Evolutionary conservation across 2,888 invertebrate genomes (phyloP), one percentile per base, ranked within the genome.

Genomic region (Hedychridium roseum): DNA sequence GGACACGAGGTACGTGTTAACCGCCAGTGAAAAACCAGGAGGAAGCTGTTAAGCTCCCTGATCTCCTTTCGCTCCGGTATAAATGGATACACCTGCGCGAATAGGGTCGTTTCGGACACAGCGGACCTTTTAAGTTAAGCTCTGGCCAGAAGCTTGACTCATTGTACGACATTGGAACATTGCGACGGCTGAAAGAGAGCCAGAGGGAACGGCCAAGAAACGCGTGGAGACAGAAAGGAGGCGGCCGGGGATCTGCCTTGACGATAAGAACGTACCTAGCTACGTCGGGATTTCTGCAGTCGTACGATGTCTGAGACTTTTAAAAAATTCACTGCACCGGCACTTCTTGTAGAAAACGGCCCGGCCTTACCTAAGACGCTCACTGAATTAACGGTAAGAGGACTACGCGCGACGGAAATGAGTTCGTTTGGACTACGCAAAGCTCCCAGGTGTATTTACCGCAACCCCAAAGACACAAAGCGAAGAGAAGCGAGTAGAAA

Each of bases 41-140:
- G 64, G 51, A 54, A 56, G 54, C 54, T 53, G 60, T 65, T 64
- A 64, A 64, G 57, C 55, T 54, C 37, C 23, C 52, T 58, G 64
- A 64, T 63, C 64, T 65, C 54, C 60, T 63, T 58, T 56, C 53
- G 56, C 45, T 49, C 60, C 35, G 38, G 55, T 52, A 47, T 65
- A 63, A 58, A 63, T 64, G 62, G 56, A 54, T 63, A 60, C 56
- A 63, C 58, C 56, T 58, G 60, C 55, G 50, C 60, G 52, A 63
- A 60, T 56, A 54, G 57, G 57, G 60, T 63, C 62, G 57, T 62
- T 63, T 62, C 54, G 45, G 50, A 61, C 59, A 57, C 56, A 47
- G 56, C 49, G 56, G 61, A 59, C 62, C 62, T 62, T 62, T 62
- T 61, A 60, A 61, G 61, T 61, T 62, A 59, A 62, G 60, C 61